These are phyloP conservation scores for Carollia perspicillata DNA, from an alignment of 2,113 vertebrate genomes.

Conservation along the genomic window DNA sequence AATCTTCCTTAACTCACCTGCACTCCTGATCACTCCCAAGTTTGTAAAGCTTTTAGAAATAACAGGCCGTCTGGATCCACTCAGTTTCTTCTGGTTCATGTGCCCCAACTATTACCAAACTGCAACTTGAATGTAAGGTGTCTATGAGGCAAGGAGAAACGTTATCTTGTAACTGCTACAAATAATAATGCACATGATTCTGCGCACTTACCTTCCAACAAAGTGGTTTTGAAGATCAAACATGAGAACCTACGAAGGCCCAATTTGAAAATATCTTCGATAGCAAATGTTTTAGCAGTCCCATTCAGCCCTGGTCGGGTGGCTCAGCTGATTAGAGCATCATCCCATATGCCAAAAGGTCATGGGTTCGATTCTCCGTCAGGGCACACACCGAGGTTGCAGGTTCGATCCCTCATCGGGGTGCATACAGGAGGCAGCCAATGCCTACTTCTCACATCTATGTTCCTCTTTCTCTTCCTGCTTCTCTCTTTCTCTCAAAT, in stretches of 20 bases:
- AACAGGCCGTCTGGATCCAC: neutral
- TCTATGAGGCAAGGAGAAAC: neutral
- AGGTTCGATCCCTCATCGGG: too few relatives aligned
- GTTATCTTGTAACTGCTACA: neutral
- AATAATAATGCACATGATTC: neutral
- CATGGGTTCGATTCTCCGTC: too few relatives aligned
- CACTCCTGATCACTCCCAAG: neutral
- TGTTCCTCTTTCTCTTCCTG: too few relatives aligned
- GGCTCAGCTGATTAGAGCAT: too few relatives aligned
- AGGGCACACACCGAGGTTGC: too few relatives aligned
- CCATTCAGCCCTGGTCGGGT: neutral
- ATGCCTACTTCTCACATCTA: too few relatives aligned
- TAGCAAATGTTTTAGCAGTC: neutral
- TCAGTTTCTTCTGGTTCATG: neutral
- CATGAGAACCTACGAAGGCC: neutral
- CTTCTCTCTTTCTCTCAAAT: too few relatives aligned
- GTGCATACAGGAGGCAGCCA: too few relatives aligned
- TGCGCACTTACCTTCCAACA: neutral
- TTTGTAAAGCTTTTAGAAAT: neutral
- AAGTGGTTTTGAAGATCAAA: neutral
- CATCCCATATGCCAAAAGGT: too few relatives aligned
- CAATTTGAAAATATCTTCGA: neutral
- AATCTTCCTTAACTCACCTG: neutral
- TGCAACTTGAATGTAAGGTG: neutral
- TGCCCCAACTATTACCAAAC: neutral